Evolutionary conservation across 64 coral and sea anemone species (phyloP), one percentile per base, ranked within the genome.

Genomic region (Montipora foliosa): DNA sequence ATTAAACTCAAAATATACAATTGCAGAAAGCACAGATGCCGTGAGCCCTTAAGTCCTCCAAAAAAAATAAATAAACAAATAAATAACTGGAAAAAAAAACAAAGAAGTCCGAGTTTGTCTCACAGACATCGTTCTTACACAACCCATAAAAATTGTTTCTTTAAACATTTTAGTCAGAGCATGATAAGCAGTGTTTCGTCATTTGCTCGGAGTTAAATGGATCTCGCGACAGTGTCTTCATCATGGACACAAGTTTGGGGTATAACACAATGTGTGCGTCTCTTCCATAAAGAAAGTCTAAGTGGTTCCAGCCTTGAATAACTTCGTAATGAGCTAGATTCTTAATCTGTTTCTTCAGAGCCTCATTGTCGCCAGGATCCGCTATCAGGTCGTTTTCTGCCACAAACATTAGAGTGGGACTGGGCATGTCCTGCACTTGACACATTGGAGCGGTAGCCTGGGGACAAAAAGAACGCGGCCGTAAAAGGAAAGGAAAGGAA

Each of bases 271-370:
- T 90, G 2, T 91, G 81, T 60, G 96, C 93, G 84, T 98, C 87
- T 48, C 90, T 21, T 75, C 93, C 96, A 59, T 90, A 92, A 37
- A 98, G 45, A 78, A 98, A 98, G 69, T 98, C 96, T 2, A 93
- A 21, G 47, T 98, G 96, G 66, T 95, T 95, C 96, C 96, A 98
- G 37, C 67, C 87, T 11, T 75, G 61, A 46, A 98, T 93, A 25
- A 87, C 81, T 87, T 98, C 80, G n/a, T 87, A 88, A 70, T 98
- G 94, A 7, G 91, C 55, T 15, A 98, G 49, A 57, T 98, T 84
- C 15, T 68, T 93, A 21, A 95, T 90, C 71, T 93, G 64, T 8
- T 86, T 72, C 50, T 87, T 93, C 12, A 95, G 75, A 44, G 67
- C 80, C 24, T 87, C 64, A 2, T 82, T 94, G 77, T 98, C 96